These are phyloP conservation scores for Halisarca cf. caerulea DNA, from an alignment of 37 sponge, comb jelly and placozoan genomes.

Conservation along the genomic window DNA sequence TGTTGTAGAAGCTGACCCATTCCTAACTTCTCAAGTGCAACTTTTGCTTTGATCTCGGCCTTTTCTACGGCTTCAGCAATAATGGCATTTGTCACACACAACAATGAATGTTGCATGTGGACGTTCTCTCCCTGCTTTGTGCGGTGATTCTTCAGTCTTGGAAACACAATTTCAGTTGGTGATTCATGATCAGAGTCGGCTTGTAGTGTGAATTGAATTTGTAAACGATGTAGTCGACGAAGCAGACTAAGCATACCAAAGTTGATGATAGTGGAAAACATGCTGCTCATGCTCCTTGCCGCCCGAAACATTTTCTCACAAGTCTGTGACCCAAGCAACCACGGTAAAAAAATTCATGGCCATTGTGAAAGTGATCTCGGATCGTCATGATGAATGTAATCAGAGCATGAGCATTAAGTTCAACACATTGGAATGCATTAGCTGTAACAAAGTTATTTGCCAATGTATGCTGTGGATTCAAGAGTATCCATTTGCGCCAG, in stretches of 20 bases:
- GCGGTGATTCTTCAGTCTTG: slow-evolving; percentile 26
- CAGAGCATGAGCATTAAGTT: slow-evolving; percentile 58
- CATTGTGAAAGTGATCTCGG: neutral
- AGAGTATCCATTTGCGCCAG: slow-evolving; percentile 46
- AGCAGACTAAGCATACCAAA: slow-evolving; percentile 58
- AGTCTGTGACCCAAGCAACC: slow-evolving; percentile 61
- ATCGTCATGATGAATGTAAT: slow-evolving; percentile 27
- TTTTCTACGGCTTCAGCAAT: slow-evolving; percentile 18
- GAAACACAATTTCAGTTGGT: neutral
- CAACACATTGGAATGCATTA: slow-evolving; percentile 57
- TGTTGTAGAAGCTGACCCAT: too few relatives aligned
- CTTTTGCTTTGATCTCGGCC: too few relatives aligned
- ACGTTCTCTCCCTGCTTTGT: neutral
- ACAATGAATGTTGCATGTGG: too few relatives aligned
- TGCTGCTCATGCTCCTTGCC: slow-evolving; percentile 51
- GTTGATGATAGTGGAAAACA: slow-evolving; percentile 59
- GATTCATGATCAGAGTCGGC: neutral
- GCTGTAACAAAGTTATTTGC: slow-evolving; percentile 40
- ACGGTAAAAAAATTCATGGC: slow-evolving; percentile 41
- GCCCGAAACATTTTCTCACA: slow-evolving; percentile 61
- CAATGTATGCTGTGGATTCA: slow-evolving; percentile 37
- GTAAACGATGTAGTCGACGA: slow-evolving; percentile 50
- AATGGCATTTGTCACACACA: neutral
- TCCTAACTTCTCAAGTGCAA: too few relatives aligned
- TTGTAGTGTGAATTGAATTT: slow-evolving; percentile 42